Conservation (phyloP, 2,113 vertebrate species). For the Hemiprocne comata region DNA sequence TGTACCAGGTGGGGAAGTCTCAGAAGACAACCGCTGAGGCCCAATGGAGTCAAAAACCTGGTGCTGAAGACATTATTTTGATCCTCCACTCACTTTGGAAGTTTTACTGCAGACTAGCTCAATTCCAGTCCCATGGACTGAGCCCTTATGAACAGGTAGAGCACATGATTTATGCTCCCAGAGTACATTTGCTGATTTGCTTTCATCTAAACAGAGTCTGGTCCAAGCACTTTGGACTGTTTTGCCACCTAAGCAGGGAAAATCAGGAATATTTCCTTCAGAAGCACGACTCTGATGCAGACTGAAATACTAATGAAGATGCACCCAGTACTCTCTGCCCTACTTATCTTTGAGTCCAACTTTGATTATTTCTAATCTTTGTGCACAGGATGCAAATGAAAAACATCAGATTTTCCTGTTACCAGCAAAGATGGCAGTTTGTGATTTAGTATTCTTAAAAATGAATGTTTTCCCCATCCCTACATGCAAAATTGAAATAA, state of each 20-base stretch:
- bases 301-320: neutral
- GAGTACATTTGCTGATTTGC: neutral
- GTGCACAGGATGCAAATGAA: neutral
- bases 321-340: neutral
- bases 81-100: neutral
- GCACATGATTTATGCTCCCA: neutral
- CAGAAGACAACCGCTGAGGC: neutral
- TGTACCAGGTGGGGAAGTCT: neutral
- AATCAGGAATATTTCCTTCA: neutral
- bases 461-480: neutral
- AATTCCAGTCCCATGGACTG: accelerated
- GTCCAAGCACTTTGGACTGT: neutral
- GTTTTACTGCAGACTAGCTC: neutral
- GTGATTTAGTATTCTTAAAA: neutral
- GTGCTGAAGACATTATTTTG: neutral
- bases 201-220: neutral
- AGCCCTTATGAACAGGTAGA: neutral
- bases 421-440: neutral
- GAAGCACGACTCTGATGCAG: neutral
- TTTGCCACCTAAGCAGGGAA: neutral
- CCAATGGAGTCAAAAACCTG: neutral
- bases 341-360: neutral
- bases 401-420: neutral
- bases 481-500: neutral
- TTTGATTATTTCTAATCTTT: neutral